Base-by-base conservation (phyloP, 2,113 vertebrate genomes). In the Lathamus discolor region DNA sequence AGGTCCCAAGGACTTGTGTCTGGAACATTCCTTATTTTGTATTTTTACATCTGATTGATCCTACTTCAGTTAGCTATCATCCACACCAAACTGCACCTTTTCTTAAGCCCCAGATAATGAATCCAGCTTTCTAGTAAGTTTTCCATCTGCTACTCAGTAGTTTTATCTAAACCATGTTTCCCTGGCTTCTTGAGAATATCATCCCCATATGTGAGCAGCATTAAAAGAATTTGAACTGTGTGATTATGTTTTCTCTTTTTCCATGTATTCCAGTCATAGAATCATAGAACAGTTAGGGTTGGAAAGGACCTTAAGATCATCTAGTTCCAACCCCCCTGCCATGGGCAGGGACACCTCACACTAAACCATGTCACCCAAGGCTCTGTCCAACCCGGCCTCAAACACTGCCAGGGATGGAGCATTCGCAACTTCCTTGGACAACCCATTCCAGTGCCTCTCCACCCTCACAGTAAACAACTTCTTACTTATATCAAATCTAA, bases 111-210 rank as follows among this genome's bases (percentile, higher is more conserved):
- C 14, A 55, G 25, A 39, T 55, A 29, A 35, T 27, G 14, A 23
- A 79, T 3, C 1, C 9, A 41, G 24, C 25, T 92, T 93, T 79
- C 51, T 52, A 85, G 37, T 85, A 54, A 78, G 16, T 68, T 91
- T 94, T 85, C 28, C 85, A 87, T 90, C 67, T 96, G 62, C 48
- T 90, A 96, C 77, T 78, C 59, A 70, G 37, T 46, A 74, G 37
- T 81, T 93, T 94, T 95, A 86, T 77, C 64, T 77, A 92, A 94
- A 63, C 41, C 24, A 43, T 28, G n/a, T 88, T 91, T 86, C 22
- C 37, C 69, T 79, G 57, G 35, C 66, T 95, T 16, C 0, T 35
- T 68, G 25, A 70, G 15, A 11, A 39, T 78, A 52, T 37, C 29
- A 68, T 62, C 39, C 33, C 12, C 3, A 2, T 66, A 51, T 4